These are phyloP conservation scores for Gallinago stenura DNA, from an alignment of 2,797 vertebrate genomes.

Conservation along the genomic window DNA sequence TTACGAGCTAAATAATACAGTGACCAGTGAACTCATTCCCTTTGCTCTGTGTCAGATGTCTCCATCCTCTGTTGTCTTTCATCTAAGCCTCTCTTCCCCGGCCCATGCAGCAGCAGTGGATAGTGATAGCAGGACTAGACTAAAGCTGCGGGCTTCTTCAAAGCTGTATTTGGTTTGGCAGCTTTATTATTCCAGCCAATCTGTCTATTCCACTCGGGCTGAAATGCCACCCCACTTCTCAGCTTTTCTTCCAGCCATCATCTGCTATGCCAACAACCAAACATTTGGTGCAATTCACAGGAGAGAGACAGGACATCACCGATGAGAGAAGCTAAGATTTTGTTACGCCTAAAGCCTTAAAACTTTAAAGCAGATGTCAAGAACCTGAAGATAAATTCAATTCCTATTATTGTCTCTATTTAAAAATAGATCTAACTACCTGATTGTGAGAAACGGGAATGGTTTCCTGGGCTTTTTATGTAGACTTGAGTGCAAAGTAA, in stretches of 20 bases:
- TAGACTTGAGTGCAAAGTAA: not conserved
- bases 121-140: not conserved
- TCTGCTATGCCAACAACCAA: not conserved
- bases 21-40: not conserved
- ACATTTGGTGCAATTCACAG: not conserved
- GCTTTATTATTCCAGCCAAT: not conserved
- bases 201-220: not conserved
- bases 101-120: not conserved
- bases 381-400: not conserved
- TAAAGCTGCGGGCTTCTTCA: not conserved
- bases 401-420: not conserved
- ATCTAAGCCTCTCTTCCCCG: no score
- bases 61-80: not conserved
- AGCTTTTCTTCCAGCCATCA: not conserved
- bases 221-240: not conserved
- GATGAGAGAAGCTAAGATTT: not conserved
- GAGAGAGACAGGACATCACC: not conserved
- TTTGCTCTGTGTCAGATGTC: not conserved
- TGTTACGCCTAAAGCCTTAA: not conserved
- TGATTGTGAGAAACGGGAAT: not conserved
- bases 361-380: not conserved
- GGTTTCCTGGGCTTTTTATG: not conserved
- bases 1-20: not conserved
- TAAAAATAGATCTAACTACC: not conserved
- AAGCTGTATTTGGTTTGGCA: not conserved